These are phyloP conservation scores for Psilopsiagon aymara DNA, from an alignment of 2,113 vertebrate genomes.

Conservation along the genomic window DNA sequence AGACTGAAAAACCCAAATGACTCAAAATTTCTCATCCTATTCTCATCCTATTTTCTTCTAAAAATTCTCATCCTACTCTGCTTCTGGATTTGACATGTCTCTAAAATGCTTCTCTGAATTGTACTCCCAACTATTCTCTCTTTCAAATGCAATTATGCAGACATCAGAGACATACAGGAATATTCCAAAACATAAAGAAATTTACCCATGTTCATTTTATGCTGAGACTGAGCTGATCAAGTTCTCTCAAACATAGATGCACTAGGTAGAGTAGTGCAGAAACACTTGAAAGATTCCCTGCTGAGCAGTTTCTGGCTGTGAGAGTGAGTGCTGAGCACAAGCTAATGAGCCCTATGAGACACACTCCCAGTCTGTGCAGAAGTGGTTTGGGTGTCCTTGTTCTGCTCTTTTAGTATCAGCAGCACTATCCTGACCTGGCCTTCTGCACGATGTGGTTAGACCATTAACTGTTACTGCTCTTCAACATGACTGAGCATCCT, in stretches of 20 bases:
- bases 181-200: not conserved
- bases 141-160: not conserved
- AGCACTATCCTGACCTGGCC: not conserved
- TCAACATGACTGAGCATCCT: not conserved
- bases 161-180: not conserved
- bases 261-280: not conserved
- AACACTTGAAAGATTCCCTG: not conserved
- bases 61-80: not conserved
- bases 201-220: not conserved
- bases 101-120: not conserved
- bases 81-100: not conserved
- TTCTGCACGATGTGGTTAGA: not conserved
- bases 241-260: not conserved
- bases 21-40: not conserved
- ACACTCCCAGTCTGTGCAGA: not conserved
- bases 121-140: not conserved
- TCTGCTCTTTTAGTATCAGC: not conserved
- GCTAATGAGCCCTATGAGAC: not conserved
- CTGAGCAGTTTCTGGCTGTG: not conserved
- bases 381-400: not conserved
- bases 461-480: not conserved
- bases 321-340: not conserved
- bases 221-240: not conserved
- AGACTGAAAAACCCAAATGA: not conserved
- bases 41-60: too few relatives aligned